Evolutionary conservation across 2,797 vertebrate genomes (phyloP), one percentile per base, ranked within the genome.

Genomic region (Sebastes diaconus): DNA sequence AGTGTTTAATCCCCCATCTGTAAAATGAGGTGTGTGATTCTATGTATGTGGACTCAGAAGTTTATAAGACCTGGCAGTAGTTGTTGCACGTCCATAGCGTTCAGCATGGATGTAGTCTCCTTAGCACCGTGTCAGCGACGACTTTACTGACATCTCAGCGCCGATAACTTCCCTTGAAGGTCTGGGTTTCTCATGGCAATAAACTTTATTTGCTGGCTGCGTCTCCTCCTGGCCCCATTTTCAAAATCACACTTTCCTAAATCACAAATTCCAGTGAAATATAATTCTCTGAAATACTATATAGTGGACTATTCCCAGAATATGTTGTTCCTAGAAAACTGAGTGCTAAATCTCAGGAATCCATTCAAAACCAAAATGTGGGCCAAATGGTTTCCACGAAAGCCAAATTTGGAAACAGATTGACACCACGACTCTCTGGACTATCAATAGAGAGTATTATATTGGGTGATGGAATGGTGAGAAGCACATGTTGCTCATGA

Each of bases 281-380:
- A 87, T 83, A 89, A 63, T 91, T 93, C 88, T 79, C 75, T 77
- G 90, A 93, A 93, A 85, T 74, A 79, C 77, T 77, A 60, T 85
- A 85, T 73, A 70, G 78, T 58, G 39, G 42, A 68, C 73, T 76
- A 65, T 94, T 94, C 88, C 78, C 76, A 90, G 91, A 93, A 94
- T 72, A 81, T 58, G 32, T 39, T 77, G 73, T 93, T 93, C 90
- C 88, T 93, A 86, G 90, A 93, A 95, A 94, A 89, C 87, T 57
- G 59, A 79, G 80, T 87, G 90, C 78, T 88, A 89, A 91, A 86
- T 85, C 73, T 67, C 34, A 86, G 85, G 90, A 93, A 91, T 85
- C 61, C 74, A 68, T 90, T 42, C 77, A 24, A 88, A 85, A 86
- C 77, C 81, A 80, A 87, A 84, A 86, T 85, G 79, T 79, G 78